Percentiles rank a stretch among this genome's conserved stretches.
phyloP scores from a whole-genome alignment of 2,113 vertebrate genomes.

The Eolophus roseicapilla region DNA sequence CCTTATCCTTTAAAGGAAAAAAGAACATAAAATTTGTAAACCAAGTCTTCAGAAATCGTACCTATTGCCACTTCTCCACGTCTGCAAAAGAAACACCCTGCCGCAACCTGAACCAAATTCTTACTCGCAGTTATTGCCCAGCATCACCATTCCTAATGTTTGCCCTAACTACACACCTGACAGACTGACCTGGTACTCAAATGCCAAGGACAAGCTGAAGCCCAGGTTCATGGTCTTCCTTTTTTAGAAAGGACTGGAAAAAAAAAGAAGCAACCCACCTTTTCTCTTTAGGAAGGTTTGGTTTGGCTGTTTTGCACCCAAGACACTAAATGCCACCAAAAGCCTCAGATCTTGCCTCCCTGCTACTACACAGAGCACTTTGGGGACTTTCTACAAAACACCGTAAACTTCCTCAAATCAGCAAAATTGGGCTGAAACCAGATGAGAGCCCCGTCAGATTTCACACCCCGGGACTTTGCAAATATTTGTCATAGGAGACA shows the following conservation, averaged over 20 bases:
- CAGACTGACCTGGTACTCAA: background rate
- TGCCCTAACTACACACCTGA: background rate
- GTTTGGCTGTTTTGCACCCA: fast-evolving
- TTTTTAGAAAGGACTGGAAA: background rate
- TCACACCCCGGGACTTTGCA: background rate
- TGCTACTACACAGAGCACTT: fast-evolving
- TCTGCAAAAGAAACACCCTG: fast-evolving
- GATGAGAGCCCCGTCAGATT: background rate
- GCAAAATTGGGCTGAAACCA: background rate
- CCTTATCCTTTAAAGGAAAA: background rate
- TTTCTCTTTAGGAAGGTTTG: background rate
- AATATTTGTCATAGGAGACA: background rate
- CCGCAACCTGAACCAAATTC: fast-evolving
- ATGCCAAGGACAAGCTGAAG: background rate
- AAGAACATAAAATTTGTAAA: background rate
- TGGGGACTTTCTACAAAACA: background rate
- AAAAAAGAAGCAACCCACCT: background rate
- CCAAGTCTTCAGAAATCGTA: background rate
- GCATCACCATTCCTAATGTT: fast-evolving
- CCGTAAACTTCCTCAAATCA: background rate
- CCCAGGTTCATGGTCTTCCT: fast-evolving
- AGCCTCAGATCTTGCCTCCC: background rate
- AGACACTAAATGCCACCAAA: fast-evolving
- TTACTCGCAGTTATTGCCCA: fast-evolving
- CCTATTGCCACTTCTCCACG: background rate